Percentiles rank a stretch among this genome's conserved stretches.
These are phyloP conservation scores for Prenolepis imparis DNA, from an alignment of 2,888 invertebrate species.

Conservation along the genomic window DNA sequence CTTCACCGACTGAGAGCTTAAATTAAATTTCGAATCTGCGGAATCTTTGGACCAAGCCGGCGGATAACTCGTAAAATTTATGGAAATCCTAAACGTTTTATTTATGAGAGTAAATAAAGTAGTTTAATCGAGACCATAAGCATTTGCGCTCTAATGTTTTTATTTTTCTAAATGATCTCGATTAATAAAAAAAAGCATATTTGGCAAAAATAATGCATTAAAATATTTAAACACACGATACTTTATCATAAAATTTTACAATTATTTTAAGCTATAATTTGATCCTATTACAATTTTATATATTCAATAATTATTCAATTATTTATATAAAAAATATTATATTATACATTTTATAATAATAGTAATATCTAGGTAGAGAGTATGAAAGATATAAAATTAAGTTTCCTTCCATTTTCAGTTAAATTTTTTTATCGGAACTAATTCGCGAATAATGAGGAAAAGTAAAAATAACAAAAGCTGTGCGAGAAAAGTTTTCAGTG, in stretches of 20 bases:
- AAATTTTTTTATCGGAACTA: neutral
- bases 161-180: too few relatives aligned
- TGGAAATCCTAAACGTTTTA: neutral
- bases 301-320: neutral
- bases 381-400: slow-evolving; percentile 3
- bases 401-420: neutral
- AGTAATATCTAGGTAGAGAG: neutral
- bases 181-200: neutral
- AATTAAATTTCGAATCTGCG: slow-evolving; percentile 38
- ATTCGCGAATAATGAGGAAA: neutral
- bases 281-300: neutral
- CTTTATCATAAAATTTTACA: neutral
- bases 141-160: neutral
- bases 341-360: neutral
- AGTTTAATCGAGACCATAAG: neutral
- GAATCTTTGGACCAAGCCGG: slow-evolving; percentile 26
- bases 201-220: neutral
- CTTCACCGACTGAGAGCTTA: slow-evolving; percentile 36
- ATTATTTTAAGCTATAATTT: neutral
- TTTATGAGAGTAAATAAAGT: slow-evolving; percentile 26
- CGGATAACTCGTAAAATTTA: slow-evolving; percentile 43
- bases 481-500: neutral
- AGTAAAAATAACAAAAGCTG: slow-evolving; percentile 23
- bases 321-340: neutral
- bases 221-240: neutral